Base-by-base conservation (phyloP, 2,888 invertebrate species). In the Leuctra nigra region DNA sequence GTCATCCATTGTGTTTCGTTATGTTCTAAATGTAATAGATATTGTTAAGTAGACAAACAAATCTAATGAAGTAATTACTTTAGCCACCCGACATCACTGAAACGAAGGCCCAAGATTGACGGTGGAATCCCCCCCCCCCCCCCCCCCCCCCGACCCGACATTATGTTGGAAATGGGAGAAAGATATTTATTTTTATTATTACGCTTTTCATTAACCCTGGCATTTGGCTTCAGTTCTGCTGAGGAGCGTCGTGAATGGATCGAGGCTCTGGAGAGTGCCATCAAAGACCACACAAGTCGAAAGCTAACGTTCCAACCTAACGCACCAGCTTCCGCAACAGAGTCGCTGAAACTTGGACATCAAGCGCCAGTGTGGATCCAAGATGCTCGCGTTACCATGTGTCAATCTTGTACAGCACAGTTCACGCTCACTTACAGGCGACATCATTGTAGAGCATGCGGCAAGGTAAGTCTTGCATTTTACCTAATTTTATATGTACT, bases 361-460 rank as follows among this genome's bases (percentile, higher is more conserved):
- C 44, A 72, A 68, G 79, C 79, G 14, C 80, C 81, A 1, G 72
- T 79, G 18, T 80, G 80, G 80, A 74, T 79, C 36, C 78, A 77
- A 14, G 80, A 80, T 65, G 69, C 72, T n/a, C 68, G 78, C 29
- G 80, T 80, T 66, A 80, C 81, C 2, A 81, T 80, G 75, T 84
- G 84, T 65, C 82, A 82, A 73, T 68, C 77, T 24, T 84, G 84
- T 68, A 78, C 79, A 11, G 72, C 75, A 13, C 78, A 78, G 63
- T 84, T 84, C 68, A 81, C 81, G 1, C 74, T 82, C 11, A 79
- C 80, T 61, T 82, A 79, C 68, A 72, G 84, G 56, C 73, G 83
- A 60, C 83, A 84, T 66, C 83, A 83, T 68, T 84, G 84, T 64
- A 70, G 83, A 62, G 79, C 81, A 33, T 84, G 83, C 72, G 83